Evolutionary conservation across 2,888 invertebrate genomes (phyloP), one percentile per base, ranked within the genome.

Genomic region (Tholera decimalis): DNA sequence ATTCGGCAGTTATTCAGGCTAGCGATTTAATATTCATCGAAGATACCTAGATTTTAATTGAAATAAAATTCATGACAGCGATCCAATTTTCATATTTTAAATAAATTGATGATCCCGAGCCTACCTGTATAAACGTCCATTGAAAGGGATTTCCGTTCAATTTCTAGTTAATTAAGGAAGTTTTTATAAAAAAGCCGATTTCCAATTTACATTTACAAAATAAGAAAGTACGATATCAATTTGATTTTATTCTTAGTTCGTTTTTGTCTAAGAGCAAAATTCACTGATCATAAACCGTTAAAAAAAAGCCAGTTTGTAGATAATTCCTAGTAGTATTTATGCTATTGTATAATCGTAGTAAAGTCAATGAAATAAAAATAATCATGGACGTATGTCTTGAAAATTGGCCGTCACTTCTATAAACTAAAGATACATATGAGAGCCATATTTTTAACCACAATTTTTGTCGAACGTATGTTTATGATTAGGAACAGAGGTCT

Each of bases 111-210:
- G 49, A 59, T 46, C 28, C 30, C 22, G 15, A 44, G 58, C 53
- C 58, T 43, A 65, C 20, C 60, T 71, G 56, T 56, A 49, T 35
- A 61, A 65, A 53, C 35, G 39, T 57, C 51, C 20, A 60, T 57
- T 67, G 61, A 62, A 55, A 67, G 39, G 47, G 35, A 54, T 61
- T 73, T 65, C 55, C 66, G 60, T 72, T 70, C 60, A 72, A 77
- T 79, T 76, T 75, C 70, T 60, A 51, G 61, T 74, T 73, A 84
- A 77, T 77, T 79, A 85, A 83, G 59, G 54, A 79, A 81, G 73
- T 83, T 83, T 74, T 64, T 44, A 49, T 73, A 73, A 78, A 75
- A 81, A 78, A 71, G 72, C 58, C 18, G 53, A 61, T 71, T 78
- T 68, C n/a, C 24, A 65, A 74, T 79, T 80, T 80, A 80, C 66